Percentiles rank a stretch among this genome's conserved stretches.
phyloP scores from a whole-genome alignment of 2,797 vertebrate species.

The Loriculus beryllinus region DNA sequence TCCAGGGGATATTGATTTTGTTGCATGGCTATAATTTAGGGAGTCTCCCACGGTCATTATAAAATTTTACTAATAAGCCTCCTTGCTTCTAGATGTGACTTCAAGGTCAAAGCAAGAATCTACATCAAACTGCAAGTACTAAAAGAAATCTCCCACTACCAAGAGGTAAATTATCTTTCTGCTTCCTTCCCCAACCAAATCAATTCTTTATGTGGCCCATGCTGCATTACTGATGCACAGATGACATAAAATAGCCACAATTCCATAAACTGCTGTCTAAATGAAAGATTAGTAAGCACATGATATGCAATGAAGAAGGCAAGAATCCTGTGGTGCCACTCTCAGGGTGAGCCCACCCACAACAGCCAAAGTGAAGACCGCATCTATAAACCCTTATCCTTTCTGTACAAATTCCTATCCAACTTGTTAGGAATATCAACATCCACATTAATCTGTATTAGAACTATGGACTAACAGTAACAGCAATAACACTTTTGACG shows the following conservation, averaged over 20 bases:
- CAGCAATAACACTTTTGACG: not conserved
- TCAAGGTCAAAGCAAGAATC: constrained; percentile 31
- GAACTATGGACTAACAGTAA: not conserved
- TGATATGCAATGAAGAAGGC: not conserved
- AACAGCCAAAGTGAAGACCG: not conserved
- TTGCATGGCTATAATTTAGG: not conserved
- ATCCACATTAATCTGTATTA: not conserved
- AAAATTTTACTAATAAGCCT: not conserved
- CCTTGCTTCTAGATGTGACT: not conserved
- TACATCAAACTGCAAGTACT: not conserved
- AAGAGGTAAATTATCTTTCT: constrained; percentile 30
- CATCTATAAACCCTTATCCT: not conserved
- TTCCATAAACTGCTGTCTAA: constrained; percentile 63
- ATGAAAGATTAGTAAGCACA: constrained; percentile 21
- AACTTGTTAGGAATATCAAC: not conserved
- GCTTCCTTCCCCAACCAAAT: constrained; percentile 39
- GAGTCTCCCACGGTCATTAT: not conserved
- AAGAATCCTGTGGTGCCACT: not conserved
- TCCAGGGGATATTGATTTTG: not conserved
- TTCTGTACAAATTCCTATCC: not conserved
- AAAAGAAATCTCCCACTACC: not conserved
- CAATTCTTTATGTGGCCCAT: constrained; percentile 36
- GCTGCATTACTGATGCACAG: constrained; percentile 67
- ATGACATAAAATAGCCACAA: constrained; percentile 61
- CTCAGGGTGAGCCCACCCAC: not conserved